Evolutionary conservation across 2,888 invertebrate species (phyloP), one percentile per base, ranked within the genome.

Genomic region (Hipparchia sbordonii): DNA sequence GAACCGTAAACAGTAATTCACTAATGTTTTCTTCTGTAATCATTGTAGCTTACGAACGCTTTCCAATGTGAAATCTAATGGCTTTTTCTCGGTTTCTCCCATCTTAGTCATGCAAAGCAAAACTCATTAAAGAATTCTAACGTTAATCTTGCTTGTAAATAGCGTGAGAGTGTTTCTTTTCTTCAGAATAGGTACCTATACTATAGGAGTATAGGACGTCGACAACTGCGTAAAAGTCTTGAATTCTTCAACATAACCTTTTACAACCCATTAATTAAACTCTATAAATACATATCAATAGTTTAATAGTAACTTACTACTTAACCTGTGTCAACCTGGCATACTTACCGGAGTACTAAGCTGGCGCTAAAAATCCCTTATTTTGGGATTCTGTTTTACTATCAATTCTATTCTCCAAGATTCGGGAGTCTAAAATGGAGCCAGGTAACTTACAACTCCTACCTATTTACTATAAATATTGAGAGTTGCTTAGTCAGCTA

Each of bases 61-160:
- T 91, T 90, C 89, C 81, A 87, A 87, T 85, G 86, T 84, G 87
- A 89, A 89, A 88, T 78, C 79, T 75, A 81, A 79, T 81, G 79
- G 82, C 86, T 87, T 78, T 86, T 86, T 84, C 78, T 81, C 73
- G 76, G 78, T 79, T 81, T 81, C 80, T 81, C 81, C 78, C 76
- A 81, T 82, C 83, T 85, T 83, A 87, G 87, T 89, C 91, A 91
- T 90, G 91, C 91, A 90, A 88, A 90, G 91, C 91, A 90, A 88
- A 90, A 85, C 87, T 88, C 89, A 90, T 91, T 88, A 89, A 78
- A 77, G 81, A 80, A 77, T 78, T 77, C 77, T 80, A 72, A 77
- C 72, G 74, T 74, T 77, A 74, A 75, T 79, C 76, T 76, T 61
- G 72, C 73, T 76, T 77, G 78, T 78, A 78, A 78, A 76, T 78